Base-by-base conservation (phyloP, 2,113 vertebrate genomes). In the Carassius auratus region DNA sequence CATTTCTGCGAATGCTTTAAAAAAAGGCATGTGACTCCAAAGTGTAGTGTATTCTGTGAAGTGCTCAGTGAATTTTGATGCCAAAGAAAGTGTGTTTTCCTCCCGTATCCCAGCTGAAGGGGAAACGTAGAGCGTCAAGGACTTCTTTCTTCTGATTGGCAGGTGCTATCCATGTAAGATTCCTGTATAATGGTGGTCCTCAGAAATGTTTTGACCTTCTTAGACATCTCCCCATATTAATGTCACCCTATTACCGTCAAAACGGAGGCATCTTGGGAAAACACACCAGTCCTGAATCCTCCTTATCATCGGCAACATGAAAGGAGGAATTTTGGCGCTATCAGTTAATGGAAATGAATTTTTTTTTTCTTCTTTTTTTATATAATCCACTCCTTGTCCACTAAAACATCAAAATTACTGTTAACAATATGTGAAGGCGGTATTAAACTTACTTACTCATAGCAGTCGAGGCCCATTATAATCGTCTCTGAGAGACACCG, bases 221-320 rank as follows among this genome's bases (percentile, higher is more conserved):
- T 96, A 96, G 97, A 97, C 96, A 97, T 97, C 96, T 96, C 93
- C 93, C 94, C 94, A 95, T 97, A 97, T 97, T 98, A 97, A 97
- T 98, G 96, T 97, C 96, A 96, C 93, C 94, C 94, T 95, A 97
- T 97, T 97, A 97, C 97, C 96, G 97, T 95, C 89, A 90, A 88
- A 92, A 92, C 92, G 79, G 86, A 86, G 90, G 90, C 93, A 92
- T 89, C 93, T 94, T 91, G 92, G 92, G 92, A 95, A 96, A 96
- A 94, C 93, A 94, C 91, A 93, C 90, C 93, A 93, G 92, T 92
- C 93, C 94, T 95, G 96, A 96, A 95, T 95, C 96, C 94, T 95
- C 94, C 96, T 97, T 98, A 97, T 97, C 96, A 21, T 94, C 85
- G 76, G 91, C 92, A 93, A 96, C 96, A 96, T 97, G 96, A 98